phyloP scores from a whole-genome alignment of 2,113 vertebrate genomes.

The Paedocypris sp. region DNA sequence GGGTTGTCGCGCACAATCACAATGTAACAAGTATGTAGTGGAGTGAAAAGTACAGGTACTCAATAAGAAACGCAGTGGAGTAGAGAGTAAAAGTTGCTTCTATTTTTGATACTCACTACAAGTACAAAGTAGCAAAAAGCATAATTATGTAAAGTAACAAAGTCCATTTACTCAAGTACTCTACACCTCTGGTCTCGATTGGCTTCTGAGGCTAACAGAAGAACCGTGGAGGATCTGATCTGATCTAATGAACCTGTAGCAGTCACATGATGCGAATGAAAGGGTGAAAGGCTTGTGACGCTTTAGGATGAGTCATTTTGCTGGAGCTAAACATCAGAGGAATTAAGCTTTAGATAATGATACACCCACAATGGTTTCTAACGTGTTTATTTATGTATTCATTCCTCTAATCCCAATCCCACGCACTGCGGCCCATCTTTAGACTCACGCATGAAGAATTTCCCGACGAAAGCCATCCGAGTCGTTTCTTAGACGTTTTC shows the following conservation, averaged over 20 bases:
- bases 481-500: not conserved
- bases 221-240: not conserved
- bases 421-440: constrained; percentile 1
- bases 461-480: not conserved
- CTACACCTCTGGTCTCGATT: no score
- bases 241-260: constrained; percentile 1
- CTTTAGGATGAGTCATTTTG: constrained; percentile 11
- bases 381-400: not conserved
- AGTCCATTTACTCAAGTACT: no score
- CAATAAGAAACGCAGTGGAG: no score
- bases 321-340: not conserved
- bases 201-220: constrained; percentile 4
- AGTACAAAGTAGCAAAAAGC: no score
- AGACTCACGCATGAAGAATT: not conserved
- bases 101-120: no score
- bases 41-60: no score
- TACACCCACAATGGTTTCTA: constrained; percentile 1
- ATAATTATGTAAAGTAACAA: no score
- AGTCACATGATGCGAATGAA: not conserved
- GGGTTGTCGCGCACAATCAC: no score
- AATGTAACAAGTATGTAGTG: no score
- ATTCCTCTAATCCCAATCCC: not conserved
- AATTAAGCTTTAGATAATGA: constrained; percentile 9
- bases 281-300: constrained; percentile 1
- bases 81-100: no score